These are phyloP conservation scores for Scortum barcoo DNA, from an alignment of 2,113 vertebrate species.

Conservation along the genomic window DNA sequence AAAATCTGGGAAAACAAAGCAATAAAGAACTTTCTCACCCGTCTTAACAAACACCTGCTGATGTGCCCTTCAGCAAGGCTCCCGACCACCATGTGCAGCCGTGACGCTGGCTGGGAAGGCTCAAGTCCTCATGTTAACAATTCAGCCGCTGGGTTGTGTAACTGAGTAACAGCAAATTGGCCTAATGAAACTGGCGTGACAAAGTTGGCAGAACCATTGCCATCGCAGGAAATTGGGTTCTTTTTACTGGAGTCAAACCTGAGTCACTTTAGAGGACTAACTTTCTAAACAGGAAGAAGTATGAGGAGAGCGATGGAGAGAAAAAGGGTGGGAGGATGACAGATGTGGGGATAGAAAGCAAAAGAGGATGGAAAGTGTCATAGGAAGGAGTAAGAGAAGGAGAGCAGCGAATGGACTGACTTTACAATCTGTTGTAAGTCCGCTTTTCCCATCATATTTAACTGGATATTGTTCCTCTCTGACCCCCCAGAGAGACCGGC, in stretches of 20 bases:
- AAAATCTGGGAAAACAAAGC: not conserved
- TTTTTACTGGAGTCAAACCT: not conserved
- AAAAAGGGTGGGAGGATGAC: not conserved
- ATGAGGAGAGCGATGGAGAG: not conserved
- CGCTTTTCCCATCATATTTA: slow-evolving; percentile 8
- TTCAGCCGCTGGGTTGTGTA: not conserved
- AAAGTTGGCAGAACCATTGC: no score
- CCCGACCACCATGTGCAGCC: not conserved
- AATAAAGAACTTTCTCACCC: not conserved
- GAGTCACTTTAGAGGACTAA: not conserved
- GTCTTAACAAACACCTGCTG: not conserved
- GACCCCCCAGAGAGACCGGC: slow-evolving; percentile 38
- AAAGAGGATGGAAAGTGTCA: not conserved
- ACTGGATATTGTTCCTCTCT: slow-evolving; percentile 60
- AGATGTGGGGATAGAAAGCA: not conserved
- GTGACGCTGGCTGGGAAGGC: not conserved
- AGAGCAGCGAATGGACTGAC: not conserved
- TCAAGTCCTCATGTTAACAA: not conserved
- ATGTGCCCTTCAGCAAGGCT: not conserved
- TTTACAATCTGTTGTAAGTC: not conserved
- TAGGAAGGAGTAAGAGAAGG: not conserved
- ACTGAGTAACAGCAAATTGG: slow-evolving; percentile 18
- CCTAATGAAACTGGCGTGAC: not conserved
- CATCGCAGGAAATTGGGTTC: not conserved
- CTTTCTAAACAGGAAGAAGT: not conserved